Evolutionary conservation across 2,888 invertebrate genomes (phyloP), one percentile per base, ranked within the genome.

Genomic region (Coelopa pilipes): DNA sequence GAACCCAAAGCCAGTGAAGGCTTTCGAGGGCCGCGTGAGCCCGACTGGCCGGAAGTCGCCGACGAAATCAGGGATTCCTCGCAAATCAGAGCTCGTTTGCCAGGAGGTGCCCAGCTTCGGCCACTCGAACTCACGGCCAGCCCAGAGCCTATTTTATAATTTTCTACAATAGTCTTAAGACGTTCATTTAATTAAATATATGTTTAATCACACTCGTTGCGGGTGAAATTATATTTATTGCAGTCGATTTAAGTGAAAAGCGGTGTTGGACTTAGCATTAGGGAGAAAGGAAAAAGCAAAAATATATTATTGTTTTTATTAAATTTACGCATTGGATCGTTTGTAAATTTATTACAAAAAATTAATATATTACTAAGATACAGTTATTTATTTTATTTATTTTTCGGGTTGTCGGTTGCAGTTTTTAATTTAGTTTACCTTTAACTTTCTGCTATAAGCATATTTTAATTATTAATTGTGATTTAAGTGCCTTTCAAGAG

Each of bases 401-500:
- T 72, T 76, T n/a, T 70, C 49, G 59, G 72, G 53, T 70, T 62
- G 47, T 65, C 70, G 47, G 45, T 74, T 73, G 68, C 55, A 57
- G 63, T 62, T 63, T 17, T 49, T 49, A 53, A 34, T 34, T 34
- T 34, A 34, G 7, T 34, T 4, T 34, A 34, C 2, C 4, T 34
- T 34, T 34, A 34, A 34, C 2, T 34, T 34, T 34, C 7, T 34
- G 7, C 7, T 4, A 34, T 34, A 34, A 34, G 2, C 34, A 34
- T 34, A 34, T 57, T 72, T 60, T 55, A n/a, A 59, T 70, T 77
- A 76, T 74, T 77, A 74, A 75, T 76, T 78, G 78, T 78, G 78
- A 78, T 78, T 78, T 77, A 78, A 78, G 78, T 78, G 78, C 77
- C 78, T 78, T 77, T 77, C 66, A 70, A 74, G 7, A 34, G 74